Evolutionary conservation across 2,113 vertebrate species (phyloP).

Genomic region (Apteryx owenii): DNA sequence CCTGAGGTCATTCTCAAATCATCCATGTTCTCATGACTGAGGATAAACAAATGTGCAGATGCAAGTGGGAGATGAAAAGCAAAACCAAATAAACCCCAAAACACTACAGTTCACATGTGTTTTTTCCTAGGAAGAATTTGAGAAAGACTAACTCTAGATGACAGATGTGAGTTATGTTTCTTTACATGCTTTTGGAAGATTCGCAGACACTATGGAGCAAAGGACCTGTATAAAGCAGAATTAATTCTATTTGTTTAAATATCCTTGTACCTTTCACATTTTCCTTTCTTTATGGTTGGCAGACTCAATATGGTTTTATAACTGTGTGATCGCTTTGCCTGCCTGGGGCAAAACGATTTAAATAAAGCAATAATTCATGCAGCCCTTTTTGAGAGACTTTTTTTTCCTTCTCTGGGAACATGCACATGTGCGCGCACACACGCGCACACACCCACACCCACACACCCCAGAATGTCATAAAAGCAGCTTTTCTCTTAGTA

Average conservation of each 20-base stretch:
- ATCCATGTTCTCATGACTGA: slow-evolving; percentile 20
- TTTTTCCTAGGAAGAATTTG: neutral
- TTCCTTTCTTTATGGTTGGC: neutral
- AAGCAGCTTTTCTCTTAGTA: neutral
- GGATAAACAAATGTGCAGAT: slow-evolving; percentile 25
- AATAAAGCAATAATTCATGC: neutral
- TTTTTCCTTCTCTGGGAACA: neutral
- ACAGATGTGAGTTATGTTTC: neutral
- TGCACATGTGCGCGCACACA: neutral
- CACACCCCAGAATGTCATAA: neutral
- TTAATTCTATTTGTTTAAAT: slow-evolving; percentile 6
- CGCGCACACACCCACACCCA: neutral
- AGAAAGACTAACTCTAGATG: neutral
- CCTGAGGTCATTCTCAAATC: neutral
- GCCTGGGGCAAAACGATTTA: neutral
- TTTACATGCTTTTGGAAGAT: neutral
- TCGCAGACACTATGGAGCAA: neutral
- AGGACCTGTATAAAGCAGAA: neutral
- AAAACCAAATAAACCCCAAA: neutral
- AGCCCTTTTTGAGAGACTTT: neutral
- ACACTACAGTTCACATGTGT: neutral
- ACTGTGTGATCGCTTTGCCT: neutral
- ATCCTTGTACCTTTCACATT: neutral
- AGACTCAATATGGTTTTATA: neutral
- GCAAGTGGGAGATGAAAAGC: neutral